Percentiles rank a stretch among this genome's conserved stretches.
Conservation (phyloP, 2,797 vertebrate species). For the Netta rufina region DNA sequence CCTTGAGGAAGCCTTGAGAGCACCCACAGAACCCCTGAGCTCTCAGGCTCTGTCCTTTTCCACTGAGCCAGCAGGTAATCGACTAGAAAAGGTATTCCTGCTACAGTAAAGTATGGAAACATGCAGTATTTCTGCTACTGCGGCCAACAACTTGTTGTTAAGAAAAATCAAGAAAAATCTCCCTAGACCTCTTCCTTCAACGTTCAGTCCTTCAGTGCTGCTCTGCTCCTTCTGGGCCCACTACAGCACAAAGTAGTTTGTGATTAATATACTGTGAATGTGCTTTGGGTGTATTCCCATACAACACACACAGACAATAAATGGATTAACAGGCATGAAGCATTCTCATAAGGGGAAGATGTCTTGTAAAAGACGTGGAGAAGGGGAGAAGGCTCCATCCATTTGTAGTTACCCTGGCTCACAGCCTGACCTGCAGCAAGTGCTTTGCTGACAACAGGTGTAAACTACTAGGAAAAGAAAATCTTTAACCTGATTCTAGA, state of each 20-base stretch:
- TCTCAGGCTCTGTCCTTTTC: neutral
- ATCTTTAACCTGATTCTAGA: neutral
- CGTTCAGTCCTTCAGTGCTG: neutral
- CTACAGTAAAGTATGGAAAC: neutral
- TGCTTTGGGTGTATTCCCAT: neutral
- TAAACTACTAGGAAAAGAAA: neutral
- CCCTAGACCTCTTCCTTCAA: neutral
- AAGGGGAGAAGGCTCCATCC: rapidly evolving
- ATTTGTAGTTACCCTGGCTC: rapidly evolving
- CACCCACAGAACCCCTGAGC: neutral
- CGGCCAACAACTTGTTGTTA: neutral
- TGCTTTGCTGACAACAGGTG: neutral
- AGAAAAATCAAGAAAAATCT: neutral
- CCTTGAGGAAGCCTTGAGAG: neutral
- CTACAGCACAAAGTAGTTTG: neutral
- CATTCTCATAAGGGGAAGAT: rapidly evolving
- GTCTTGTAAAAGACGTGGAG: neutral
- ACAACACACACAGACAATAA: rapidly evolving
- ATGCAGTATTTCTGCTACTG: neutral
- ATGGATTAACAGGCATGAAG: rapidly evolving
- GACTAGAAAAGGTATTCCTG: neutral
- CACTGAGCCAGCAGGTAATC: neutral
- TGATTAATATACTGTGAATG: rapidly evolving
- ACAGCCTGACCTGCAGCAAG: neutral
- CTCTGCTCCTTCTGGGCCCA: neutral